Base-by-base conservation (phyloP, 2,113 vertebrate species). In the Sterna hirundo region DNA sequence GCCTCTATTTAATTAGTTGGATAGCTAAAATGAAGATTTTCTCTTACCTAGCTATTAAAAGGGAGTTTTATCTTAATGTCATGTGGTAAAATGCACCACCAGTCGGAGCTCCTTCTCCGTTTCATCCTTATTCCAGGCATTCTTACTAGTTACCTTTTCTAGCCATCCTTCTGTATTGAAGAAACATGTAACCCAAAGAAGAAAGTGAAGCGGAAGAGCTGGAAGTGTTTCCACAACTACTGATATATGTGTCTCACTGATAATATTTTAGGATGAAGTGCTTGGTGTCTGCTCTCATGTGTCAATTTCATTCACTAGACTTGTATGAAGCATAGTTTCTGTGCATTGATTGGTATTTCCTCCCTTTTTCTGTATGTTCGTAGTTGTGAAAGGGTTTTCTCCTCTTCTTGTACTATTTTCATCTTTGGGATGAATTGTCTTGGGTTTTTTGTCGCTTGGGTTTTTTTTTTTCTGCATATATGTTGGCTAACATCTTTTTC, bases 31-130 rank as follows among this genome's bases (percentile, higher is more conserved):
- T 46, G 9, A 36, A 64, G 66, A 20, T 7, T 93, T 62, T 25
- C 4, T 49, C 49, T 78, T 70, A 46, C 15, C 11, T 80, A 81
- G 32, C 19, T 88, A 10, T 66, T 52, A 77, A 84, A 70, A 77
- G 57, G 9, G 25, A 66, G 13, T 32, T 71, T 88, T 51, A 25
- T 46, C 30, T 20, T 69, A 36, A 23, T 76, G 44, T 68, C 22
- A 5, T 9, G 1, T 23, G 32, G 15, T 57, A 49, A 30, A 52
- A 64, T 15, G 16, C 13, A 23, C 23, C 0, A 0, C 38, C 55
- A 44, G 55, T 62, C 9, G 4, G 46, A 76, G 20, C 57, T 55
- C 13, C 40, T 80, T 75, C 44, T 79, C n/a, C 32, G 40, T 44
- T 70, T 80, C 62, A 34, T 55, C 32, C 36, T 44, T 55, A 23